Conservation (phyloP, 1,140 invertebrate genomes). For the Platyura marginata region DNA sequence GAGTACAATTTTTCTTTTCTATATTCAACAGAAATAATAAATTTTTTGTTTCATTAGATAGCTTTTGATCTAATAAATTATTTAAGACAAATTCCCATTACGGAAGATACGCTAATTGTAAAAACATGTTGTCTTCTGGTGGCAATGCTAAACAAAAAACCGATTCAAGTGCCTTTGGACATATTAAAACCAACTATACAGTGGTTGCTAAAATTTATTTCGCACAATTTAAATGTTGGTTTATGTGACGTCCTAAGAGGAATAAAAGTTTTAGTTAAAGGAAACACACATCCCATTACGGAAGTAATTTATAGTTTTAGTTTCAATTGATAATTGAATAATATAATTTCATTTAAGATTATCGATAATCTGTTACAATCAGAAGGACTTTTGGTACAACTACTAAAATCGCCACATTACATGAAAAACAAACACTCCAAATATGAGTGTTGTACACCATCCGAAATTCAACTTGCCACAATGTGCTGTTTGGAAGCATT, state of each 20-base stretch:
- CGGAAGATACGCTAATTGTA: background rate
- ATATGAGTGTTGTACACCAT: background rate
- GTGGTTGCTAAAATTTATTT: background rate
- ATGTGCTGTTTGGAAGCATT: background rate
- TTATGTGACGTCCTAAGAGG: slow-evolving; percentile 1
- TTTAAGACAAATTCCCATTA: background rate
- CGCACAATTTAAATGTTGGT: background rate
- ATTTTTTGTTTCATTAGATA: background rate
- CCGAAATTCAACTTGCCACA: background rate
- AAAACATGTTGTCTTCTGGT: background rate
- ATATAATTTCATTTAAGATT: background rate
- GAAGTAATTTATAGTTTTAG: background rate
- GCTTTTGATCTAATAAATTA: background rate
- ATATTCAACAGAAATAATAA: background rate
- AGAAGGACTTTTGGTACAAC: background rate
- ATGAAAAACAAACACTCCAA: background rate
- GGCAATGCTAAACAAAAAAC: background rate
- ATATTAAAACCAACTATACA: background rate
- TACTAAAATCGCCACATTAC: background rate
- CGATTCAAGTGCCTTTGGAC: background rate
- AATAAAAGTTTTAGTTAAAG: background rate
- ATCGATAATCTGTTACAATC: background rate
- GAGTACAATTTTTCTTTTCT: background rate
- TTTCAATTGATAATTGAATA: background rate
- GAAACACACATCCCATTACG: background rate